Conservation (phyloP, 2,888 invertebrate species). For the Apotomis turbidana region DNA sequence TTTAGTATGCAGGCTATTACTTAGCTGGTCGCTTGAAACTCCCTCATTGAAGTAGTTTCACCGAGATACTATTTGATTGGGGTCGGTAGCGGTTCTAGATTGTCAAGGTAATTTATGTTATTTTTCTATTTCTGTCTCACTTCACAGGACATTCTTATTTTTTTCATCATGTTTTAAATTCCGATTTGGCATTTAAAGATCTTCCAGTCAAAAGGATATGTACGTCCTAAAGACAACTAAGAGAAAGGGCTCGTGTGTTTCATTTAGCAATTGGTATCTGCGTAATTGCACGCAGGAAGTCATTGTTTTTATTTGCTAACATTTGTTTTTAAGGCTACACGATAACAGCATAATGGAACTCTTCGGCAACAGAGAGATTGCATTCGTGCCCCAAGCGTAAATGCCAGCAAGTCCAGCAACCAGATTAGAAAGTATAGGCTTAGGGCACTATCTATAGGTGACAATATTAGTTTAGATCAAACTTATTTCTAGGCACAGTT, state of each 20-base stretch:
- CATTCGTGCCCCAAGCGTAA: constrained; percentile 66
- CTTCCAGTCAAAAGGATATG: no score
- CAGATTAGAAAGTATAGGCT: constrained; percentile 73
- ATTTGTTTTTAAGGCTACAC: constrained; percentile 66
- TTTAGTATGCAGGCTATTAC: constrained; percentile 55
- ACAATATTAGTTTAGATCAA: constrained; percentile 44
- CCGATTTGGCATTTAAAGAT: no score
- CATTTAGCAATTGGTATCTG: constrained; percentile 49
- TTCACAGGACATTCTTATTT: no score
- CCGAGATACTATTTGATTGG: constrained; percentile 66
- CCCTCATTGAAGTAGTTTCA: constrained; percentile 70
- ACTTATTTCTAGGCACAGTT: not conserved
- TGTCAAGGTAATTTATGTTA: constrained; percentile 67
- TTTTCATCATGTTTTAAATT: no score
- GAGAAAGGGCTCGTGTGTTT: constrained; percentile 35
- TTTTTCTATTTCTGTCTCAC: constrained; percentile 47
- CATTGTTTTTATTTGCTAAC: constrained; percentile 57
- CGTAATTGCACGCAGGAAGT: constrained; percentile 68
- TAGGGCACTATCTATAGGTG: constrained; percentile 57
- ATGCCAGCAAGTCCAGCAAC: constrained; percentile 61
- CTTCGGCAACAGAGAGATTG: constrained; percentile 68
- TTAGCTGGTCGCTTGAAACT: constrained; percentile 47
- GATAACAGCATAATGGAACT: constrained; percentile 70
- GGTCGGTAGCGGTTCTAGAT: constrained; percentile 62
- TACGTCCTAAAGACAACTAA: no score